Conservation (phyloP, 2,888 invertebrate species). For the Globia sparganii region DNA sequence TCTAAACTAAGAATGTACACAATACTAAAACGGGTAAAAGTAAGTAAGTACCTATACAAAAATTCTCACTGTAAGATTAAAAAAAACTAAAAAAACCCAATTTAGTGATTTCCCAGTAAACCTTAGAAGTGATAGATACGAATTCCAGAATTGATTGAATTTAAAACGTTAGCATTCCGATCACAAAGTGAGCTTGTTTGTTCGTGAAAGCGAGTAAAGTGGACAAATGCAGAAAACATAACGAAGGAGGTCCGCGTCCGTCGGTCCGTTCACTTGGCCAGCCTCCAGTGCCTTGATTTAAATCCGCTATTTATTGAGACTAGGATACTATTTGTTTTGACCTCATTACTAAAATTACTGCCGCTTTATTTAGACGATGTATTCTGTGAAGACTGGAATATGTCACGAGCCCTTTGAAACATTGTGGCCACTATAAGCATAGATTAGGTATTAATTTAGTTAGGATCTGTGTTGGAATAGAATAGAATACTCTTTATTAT, state of each 20-base stretch:
- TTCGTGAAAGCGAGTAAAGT: constrained; percentile 85
- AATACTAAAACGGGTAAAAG: not conserved
- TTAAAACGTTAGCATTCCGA: constrained; percentile 80
- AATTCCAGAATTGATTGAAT: constrained; percentile 68
- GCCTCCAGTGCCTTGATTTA: constrained; percentile 84
- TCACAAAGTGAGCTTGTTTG: constrained; percentile 84
- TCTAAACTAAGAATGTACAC: not conserved
- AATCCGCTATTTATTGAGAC: constrained; percentile 81
- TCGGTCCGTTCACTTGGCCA: constrained; percentile 79
- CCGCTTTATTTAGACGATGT: constrained; percentile 45
- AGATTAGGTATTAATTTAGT: not conserved
- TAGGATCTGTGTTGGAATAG: not conserved
- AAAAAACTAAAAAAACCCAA: constrained; percentile 39
- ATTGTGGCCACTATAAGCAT: not conserved
- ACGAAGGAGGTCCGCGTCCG: constrained; percentile 76
- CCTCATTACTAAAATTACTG: constrained; percentile 63
- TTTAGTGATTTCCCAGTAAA: constrained; percentile 60
- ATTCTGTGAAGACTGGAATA: constrained; percentile 14
- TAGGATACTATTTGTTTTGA: constrained; percentile 69
- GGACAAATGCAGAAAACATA: constrained; percentile 84
- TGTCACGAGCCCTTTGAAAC: constrained; percentile 5
- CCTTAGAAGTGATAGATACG: constrained; percentile 59
- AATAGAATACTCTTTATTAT: not conserved
- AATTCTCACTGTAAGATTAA: not conserved
- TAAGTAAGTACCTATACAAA: not conserved